Conservation (phyloP, 2,113 vertebrate genomes). For the Erythrocercus mccallii region DNA sequence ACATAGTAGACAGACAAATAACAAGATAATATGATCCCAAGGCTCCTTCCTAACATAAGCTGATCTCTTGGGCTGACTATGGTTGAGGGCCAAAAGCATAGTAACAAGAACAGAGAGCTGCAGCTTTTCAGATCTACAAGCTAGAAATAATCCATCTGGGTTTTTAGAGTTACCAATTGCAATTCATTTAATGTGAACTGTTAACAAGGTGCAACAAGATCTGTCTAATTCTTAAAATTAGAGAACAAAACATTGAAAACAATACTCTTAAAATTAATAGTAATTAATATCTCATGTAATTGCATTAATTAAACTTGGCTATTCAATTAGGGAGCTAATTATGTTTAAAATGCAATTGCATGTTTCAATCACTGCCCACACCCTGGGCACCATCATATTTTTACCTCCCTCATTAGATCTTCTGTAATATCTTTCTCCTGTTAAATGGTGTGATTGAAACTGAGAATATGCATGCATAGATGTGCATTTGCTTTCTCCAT, state of each 20-base stretch:
- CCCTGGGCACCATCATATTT: slow-evolving; percentile 14
- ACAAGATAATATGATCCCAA: neutral
- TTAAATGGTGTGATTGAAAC: neutral
- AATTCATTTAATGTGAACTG: neutral
- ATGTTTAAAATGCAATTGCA: slow-evolving; percentile 48
- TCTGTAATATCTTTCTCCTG: neutral
- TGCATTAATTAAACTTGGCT: slow-evolving; percentile 58
- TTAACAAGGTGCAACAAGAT: neutral
- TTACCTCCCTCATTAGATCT: neutral
- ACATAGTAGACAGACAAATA: neutral
- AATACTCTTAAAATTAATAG: slow-evolving; percentile 46
- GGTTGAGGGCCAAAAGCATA: neutral
- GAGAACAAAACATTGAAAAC: slow-evolving; percentile 37
- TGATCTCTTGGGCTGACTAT: neutral
- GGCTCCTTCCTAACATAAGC: neutral
- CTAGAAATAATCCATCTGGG: neutral
- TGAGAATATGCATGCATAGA: neutral
- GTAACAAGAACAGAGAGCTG: neutral
- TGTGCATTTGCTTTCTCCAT: neutral
- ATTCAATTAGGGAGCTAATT: slow-evolving; percentile 66
- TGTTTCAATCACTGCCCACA: slow-evolving; percentile 35
- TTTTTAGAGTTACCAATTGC: neutral
- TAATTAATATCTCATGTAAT: slow-evolving; percentile 56
- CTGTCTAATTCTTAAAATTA: slow-evolving; percentile 47
- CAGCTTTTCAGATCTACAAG: neutral